Evolutionary conservation across 2,113 vertebrate species (phyloP).

Genomic region (Pseudopodoces humilis): DNA sequence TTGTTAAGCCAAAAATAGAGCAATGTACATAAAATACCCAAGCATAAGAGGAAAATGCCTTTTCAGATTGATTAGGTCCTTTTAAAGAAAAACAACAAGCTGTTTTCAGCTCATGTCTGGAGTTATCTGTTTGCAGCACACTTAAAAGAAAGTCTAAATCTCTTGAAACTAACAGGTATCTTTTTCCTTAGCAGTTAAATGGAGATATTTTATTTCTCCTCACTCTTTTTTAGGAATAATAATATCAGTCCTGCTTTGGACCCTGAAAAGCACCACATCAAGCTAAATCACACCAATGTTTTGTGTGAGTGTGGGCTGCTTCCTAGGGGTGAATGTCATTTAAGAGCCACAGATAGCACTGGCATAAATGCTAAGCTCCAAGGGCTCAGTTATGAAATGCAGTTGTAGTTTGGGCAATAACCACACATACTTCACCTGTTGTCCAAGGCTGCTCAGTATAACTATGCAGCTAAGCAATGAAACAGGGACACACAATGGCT

Average conservation of each 20-base stretch:
- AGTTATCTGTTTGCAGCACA: neutral
- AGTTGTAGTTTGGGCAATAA: neutral
- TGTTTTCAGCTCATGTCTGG: conserved; percentile 26
- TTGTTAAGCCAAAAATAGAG: neutral
- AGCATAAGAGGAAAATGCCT: conserved; percentile 1
- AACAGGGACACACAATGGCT: neutral
- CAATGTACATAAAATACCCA: neutral
- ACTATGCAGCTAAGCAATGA: neutral
- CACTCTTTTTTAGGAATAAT: neutral
- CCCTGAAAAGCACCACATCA: neutral
- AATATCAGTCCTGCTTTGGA: neutral
- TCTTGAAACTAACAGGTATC: neutral
- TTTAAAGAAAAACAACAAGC: conserved; percentile 12
- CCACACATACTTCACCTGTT: neutral
- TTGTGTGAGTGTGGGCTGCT: neutral
- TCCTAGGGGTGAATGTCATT: conserved; percentile 14
- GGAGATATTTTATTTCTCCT: conserved; percentile 30
- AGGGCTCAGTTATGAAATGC: neutral
- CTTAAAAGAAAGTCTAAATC: neutral
- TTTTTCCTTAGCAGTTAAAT: conserved; percentile 30
- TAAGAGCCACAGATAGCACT: neutral
- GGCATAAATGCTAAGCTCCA: conserved; percentile 23
- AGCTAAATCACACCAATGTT: neutral
- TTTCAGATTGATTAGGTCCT: neutral
- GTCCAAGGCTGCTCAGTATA: neutral